Evolutionary conservation across 2,888 invertebrate genomes (phyloP).

Genomic region (Tetheella fluctuosa): DNA sequence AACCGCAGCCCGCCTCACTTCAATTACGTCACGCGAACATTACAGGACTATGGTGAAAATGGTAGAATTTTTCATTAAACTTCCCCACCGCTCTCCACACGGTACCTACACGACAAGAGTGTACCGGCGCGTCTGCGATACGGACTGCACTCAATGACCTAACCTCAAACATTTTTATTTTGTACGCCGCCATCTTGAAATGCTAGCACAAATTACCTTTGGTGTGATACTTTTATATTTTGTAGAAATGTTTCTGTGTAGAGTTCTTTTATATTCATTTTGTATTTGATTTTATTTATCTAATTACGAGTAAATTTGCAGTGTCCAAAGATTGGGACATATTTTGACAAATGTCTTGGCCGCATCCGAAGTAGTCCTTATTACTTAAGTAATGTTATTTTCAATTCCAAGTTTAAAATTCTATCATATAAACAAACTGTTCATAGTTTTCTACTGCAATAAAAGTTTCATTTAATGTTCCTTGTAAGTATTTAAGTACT

Average conservation of each 20-base stretch:
- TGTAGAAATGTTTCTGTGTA: background rate
- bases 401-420: no score
- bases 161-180: conserved; percentile 14
- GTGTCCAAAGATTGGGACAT: no score
- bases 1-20: conserved; percentile 22
- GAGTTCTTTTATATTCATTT: no score
- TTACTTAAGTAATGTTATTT: no score
- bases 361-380: no score
- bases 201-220: conserved; percentile 5
- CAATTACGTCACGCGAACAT: conserved; percentile 38
- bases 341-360: no score
- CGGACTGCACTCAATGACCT: conserved; percentile 10
- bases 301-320: no score
- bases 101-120: background rate
- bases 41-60: conserved; percentile 38
- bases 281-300: no score
- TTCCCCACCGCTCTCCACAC: conserved; percentile 16
- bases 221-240: conserved; percentile 1
- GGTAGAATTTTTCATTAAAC: conserved; percentile 36
- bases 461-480: no score
- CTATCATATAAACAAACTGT: no score
- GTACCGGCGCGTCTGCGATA: conserved; percentile 4
- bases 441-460: no score
- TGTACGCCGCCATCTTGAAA: background rate
- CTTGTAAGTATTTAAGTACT: no score